Evolutionary conservation across 2,797 vertebrate species (phyloP).

Genomic region (Tympanoctomys barrerae): DNA sequence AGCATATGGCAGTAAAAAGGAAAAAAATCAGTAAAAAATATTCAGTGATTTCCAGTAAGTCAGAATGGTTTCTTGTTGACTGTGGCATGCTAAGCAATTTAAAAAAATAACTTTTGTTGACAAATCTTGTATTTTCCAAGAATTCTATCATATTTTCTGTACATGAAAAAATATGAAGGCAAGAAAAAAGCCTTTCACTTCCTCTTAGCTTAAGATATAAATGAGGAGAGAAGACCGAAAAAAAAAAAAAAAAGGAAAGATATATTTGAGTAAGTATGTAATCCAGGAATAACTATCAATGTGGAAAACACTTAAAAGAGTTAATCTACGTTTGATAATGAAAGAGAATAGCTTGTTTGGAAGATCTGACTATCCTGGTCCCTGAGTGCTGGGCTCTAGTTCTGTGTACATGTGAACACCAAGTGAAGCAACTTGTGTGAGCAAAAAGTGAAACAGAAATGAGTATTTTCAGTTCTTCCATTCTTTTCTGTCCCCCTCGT

Average conservation of each 20-base stretch:
- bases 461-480: background rate
- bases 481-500: background rate
- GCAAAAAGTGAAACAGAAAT: background rate
- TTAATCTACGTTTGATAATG: background rate
- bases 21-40: background rate
- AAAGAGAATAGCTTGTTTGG: background rate
- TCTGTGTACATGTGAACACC: background rate
- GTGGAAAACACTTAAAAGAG: background rate
- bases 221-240: background rate
- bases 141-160: background rate
- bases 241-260: background rate
- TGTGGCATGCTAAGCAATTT: background rate
- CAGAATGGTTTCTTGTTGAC: background rate
- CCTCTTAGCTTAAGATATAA: background rate
- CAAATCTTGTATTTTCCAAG: background rate
- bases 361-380: background rate
- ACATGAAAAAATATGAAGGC: background rate
- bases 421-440: background rate
- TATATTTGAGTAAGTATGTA: background rate
- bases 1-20: background rate
- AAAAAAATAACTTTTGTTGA: background rate
- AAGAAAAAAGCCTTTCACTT: accelerated
- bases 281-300: background rate
- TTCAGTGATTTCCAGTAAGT: background rate
- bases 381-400: background rate